These are phyloP conservation scores for Hymenopus coronatus DNA, from an alignment of 2,888 invertebrate species.

Conservation along the genomic window DNA sequence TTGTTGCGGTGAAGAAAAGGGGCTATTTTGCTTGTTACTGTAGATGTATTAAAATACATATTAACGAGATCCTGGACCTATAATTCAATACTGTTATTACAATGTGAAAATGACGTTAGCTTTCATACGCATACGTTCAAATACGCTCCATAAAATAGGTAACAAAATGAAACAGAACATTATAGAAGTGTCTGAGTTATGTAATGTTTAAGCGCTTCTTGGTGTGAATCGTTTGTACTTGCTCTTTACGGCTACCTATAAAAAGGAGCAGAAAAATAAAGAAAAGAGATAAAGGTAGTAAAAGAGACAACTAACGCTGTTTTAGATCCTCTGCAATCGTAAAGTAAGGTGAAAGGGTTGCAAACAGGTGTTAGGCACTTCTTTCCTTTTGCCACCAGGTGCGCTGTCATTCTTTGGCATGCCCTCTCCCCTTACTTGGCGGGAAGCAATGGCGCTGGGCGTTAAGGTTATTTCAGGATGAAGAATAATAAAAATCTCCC, in stretches of 20 bases:
- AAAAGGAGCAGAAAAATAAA: neutral
- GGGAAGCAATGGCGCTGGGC: neutral
- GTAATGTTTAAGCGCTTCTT: neutral
- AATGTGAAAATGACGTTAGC: too few relatives aligned
- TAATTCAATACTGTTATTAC: too few relatives aligned
- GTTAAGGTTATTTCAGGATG: slow-evolving; percentile 16
- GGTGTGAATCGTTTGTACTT: neutral
- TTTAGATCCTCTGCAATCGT: neutral
- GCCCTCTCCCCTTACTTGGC: neutral
- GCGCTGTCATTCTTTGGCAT: neutral
- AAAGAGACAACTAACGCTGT: neutral
- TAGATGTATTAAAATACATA: too few relatives aligned
- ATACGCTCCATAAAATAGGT: neutral
- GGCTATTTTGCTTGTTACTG: too few relatives aligned
- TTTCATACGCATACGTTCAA: too few relatives aligned
- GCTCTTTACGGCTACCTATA: neutral
- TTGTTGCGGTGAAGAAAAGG: too few relatives aligned
- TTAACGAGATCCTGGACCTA: too few relatives aligned
- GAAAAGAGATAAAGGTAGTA: neutral
- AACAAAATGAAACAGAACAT: neutral
- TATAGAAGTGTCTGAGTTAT: neutral
- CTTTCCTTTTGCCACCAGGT: slow-evolving; percentile 13
- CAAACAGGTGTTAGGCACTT: slow-evolving; percentile 5
- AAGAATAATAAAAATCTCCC: slow-evolving; percentile 16
- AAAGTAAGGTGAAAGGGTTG: slow-evolving; percentile 9